Conservation (phyloP, 1,140 invertebrate genomes). For the Dendroctonus ponderosae region DNA sequence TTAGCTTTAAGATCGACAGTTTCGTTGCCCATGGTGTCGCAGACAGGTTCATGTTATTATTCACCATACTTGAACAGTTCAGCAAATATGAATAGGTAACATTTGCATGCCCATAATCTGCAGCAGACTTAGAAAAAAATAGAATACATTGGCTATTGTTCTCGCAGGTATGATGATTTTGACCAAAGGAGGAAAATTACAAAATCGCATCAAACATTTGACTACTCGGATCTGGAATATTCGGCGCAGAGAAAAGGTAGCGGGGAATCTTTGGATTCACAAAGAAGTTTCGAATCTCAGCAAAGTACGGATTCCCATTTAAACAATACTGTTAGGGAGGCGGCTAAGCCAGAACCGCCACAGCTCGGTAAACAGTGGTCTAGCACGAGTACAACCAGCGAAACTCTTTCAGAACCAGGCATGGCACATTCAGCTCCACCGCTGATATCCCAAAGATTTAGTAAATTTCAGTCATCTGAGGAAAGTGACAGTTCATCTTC, state of each 20-base stretch:
- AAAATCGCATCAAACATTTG: constrained; percentile 55
- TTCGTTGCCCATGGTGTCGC: constrained; percentile 43
- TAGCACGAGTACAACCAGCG: constrained; percentile 44
- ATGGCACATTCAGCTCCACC: constrained; percentile 43
- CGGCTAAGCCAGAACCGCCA: constrained; percentile 32
- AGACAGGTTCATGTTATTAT: constrained; percentile 24
- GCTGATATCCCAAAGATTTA: constrained; percentile 34
- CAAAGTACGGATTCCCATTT: constrained; percentile 42
- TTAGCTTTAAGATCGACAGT: constrained; percentile 41
- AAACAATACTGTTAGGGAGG: constrained; percentile 29
- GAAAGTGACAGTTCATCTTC: constrained; percentile 18
- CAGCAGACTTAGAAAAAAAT: neutral
- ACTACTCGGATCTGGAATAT: constrained; percentile 48
- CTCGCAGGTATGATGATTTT: constrained; percentile 52
- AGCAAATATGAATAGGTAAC: constrained; percentile 16
- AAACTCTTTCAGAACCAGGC: constrained; percentile 45
- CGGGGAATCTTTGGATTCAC: constrained; percentile 57
- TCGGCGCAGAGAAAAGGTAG: constrained; percentile 54
- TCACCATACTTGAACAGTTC: constrained; percentile 19
- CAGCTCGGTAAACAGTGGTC: constrained; percentile 41
- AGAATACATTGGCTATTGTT: constrained; percentile 29
- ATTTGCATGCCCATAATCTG: neutral
- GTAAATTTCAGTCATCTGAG: constrained; percentile 32
- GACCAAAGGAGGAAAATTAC: constrained; percentile 59
- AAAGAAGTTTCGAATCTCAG: constrained; percentile 46